Evolutionary conservation across 2,888 invertebrate species (phyloP).

Genomic region (Plagiodera versicolora): DNA sequence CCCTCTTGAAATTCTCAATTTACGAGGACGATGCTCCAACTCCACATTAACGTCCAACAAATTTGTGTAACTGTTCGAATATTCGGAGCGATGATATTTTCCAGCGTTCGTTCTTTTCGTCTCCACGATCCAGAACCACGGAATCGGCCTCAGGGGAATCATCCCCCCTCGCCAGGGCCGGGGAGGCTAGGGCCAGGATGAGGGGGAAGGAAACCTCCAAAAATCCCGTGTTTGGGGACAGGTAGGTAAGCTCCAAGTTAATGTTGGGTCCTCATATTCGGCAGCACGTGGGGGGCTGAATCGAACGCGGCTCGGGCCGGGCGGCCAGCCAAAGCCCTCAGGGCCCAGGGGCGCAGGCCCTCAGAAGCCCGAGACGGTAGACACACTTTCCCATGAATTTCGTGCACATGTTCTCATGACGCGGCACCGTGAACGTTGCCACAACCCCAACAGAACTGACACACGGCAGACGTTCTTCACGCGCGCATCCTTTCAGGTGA

Average conservation of each 20-base stretch:
- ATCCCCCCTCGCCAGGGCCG: too few relatives aligned
- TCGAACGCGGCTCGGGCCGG: slow-evolving; percentile 49
- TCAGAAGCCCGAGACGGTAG: slow-evolving; percentile 53
- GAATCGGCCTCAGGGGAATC: too few relatives aligned
- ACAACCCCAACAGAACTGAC: slow-evolving; percentile 44
- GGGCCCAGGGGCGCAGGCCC: slow-evolving; percentile 38
- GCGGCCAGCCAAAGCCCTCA: slow-evolving; percentile 33
- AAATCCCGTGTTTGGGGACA: slow-evolving; percentile 30
- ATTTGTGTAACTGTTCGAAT: too few relatives aligned
- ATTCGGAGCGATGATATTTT: too few relatives aligned
- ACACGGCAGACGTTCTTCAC: slow-evolving; percentile 45
- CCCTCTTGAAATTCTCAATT: too few relatives aligned
- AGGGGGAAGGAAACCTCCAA: too few relatives aligned
- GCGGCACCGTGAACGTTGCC: slow-evolving; percentile 57
- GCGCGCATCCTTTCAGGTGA: slow-evolving; percentile 52
- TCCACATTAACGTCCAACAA: too few relatives aligned
- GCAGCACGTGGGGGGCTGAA: slow-evolving; percentile 43
- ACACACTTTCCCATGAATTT: slow-evolving; percentile 51
- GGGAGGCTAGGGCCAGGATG: too few relatives aligned
- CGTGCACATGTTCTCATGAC: slow-evolving; percentile 59
- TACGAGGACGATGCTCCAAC: too few relatives aligned
- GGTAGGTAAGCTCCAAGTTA: slow-evolving; percentile 38
- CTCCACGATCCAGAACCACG: too few relatives aligned
- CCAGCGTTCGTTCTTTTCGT: too few relatives aligned
- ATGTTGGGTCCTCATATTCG: slow-evolving; percentile 29